Base-by-base conservation (phyloP, 64 coral and sea anemone genomes). In the Dendronephthya gigantea region DNA sequence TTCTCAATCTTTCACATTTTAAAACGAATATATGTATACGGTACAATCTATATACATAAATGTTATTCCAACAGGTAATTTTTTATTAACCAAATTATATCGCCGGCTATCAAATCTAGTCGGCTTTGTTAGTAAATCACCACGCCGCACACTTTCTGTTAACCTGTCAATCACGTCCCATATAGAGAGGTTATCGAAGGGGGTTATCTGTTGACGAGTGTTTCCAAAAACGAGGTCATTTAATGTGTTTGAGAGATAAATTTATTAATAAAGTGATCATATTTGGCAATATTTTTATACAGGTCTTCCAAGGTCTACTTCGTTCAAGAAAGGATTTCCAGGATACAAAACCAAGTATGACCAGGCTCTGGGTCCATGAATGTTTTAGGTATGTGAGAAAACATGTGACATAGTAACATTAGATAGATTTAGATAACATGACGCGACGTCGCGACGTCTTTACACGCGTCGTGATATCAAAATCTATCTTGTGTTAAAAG, bases 331-430 rank as follows among this genome's bases (percentile, higher is more conserved):
- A 91, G 82, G 94, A 97, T 75, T 92, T 97, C 16, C 94, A 97
- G 39, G 94, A 97, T 87, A 97, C 94, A 35, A 97, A 97, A 83
- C 89, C 92, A 13, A 91, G 89, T 23, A 98, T 98, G 1, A 89
- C 95, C 55, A 89, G 95, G 83, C 85, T 98, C 17, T 98, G 95
- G 95, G 95, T 98, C 10, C 95, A 98, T 32, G 95, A 98, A 83
- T 93, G 91, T 56, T 98, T 93, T 83, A 98, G 95, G 95, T 98
- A 40, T 79, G 72, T 79, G 36, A 15, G 7, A 62, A 19, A 62
- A 62, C 13, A 52, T 52, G 23, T 1, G 23, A 1, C 23, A 52
- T 52, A 52, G 13, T 52, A 12, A 12, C 23, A n/a, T n/a, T n/a
- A n/a, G n/a, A n/a, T n/a, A n/a, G n/a, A n/a, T n/a, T n/a, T n/a